Evolutionary conservation across 2,113 vertebrate genomes (phyloP), one percentile per base, ranked within the genome.

Genomic region (Forbesichthys agassizii): DNA sequence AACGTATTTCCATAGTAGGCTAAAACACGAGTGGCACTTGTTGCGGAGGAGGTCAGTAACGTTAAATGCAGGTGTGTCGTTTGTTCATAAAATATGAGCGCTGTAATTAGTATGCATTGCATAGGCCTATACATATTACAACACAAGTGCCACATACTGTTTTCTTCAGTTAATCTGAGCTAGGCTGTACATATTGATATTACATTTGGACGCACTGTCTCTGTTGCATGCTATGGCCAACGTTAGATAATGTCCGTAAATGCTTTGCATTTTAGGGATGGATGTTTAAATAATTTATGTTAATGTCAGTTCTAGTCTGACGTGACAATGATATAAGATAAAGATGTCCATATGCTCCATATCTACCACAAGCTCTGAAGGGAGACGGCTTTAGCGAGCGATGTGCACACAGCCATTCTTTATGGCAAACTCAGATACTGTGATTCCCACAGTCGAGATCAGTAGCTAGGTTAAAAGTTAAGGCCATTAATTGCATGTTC

Each of bases 241-340:
- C 48, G 77, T 76, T 66, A 72, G 58, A 47, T 74, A 61, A 63
- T 70, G 58, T 61, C 9, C 33, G 7, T 20, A 20, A n/a, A 57
- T 68, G n/a, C 42, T 54, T 48, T 68, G 55, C 48, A 11, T 54
- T 81, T 78, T 65, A 67, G 66, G 47, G 81, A 75, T 64, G 66
- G 68, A 77, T 61, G 61, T 79, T 51, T 88, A 14, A 87, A 88
- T 85, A 84, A 90, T 89, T 63, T 27, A 88, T 88, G 77, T 52
- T 47, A 18, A 73, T 8, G 7, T 42, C 53, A 75, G 62, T 68
- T 82, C 65, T 77, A 59, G 70, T 73, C 71, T 78, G 27, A 27
- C 27, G 74, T 82, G 73, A 69, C 60, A 56, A 48, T 33, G 60
- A 61, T 80, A 78, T 58, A 55, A 69, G 42, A 61, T 71, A 61